phyloP scores from a whole-genome alignment of 2,797 vertebrate species.

The Monodelphis domestica region DNA sequence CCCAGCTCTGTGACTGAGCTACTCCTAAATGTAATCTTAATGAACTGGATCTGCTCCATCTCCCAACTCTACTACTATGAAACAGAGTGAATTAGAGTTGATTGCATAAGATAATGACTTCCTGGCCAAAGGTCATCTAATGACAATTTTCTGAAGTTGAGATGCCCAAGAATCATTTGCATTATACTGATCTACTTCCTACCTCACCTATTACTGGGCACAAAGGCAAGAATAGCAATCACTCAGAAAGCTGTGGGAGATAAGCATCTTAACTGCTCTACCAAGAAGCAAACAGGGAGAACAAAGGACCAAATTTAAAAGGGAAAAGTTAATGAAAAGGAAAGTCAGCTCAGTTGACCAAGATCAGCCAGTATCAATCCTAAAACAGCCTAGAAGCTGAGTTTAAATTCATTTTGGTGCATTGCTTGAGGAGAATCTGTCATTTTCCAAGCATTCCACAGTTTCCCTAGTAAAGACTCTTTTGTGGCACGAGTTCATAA shows the following conservation, averaged over 20 bases:
- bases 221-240: constrained; percentile 37
- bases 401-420: constrained; percentile 25
- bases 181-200: constrained; percentile 54
- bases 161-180: constrained; percentile 30
- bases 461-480: constrained; percentile 34
- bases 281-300: background rate
- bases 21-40: background rate
- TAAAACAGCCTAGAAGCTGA: constrained; percentile 13
- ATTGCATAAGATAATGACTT: background rate
- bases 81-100: background rate
- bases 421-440: constrained; percentile 7
- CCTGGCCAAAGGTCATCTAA: background rate
- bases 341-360: constrained; percentile 32
- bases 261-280: background rate
- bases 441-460: constrained; percentile 37
- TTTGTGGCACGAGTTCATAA: constrained; percentile 13
- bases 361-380: constrained; percentile 49
- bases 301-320: constrained; percentile 30
- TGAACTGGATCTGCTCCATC: background rate
- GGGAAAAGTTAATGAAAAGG: constrained; percentile 38
- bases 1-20: background rate
- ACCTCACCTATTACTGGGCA: background rate
- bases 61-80: background rate
- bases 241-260: constrained; percentile 15
- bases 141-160: constrained; percentile 17